These are phyloP conservation scores for Netelia virgata DNA, from an alignment of 2,888 invertebrate genomes.

Conservation along the genomic window DNA sequence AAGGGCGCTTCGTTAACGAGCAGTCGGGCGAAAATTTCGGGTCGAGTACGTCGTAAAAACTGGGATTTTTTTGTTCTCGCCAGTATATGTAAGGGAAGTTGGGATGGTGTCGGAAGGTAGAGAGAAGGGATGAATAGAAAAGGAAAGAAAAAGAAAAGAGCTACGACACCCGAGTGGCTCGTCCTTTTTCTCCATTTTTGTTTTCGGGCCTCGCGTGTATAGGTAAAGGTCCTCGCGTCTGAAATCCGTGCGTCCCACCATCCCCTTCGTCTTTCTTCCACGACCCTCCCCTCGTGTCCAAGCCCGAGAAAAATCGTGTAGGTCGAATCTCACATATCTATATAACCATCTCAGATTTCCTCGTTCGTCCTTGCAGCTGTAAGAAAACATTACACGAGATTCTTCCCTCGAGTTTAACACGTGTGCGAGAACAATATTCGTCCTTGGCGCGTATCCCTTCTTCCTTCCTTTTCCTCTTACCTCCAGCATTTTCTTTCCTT, in stretches of 20 bases:
- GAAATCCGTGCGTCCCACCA: constrained; percentile 38
- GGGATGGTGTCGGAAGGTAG: neutral
- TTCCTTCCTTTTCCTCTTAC: neutral
- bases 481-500: neutral
- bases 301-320: neutral
- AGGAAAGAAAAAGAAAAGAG: neutral
- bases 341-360: neutral
- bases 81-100: neutral
- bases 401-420: neutral
- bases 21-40: constrained; percentile 50
- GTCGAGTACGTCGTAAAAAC: constrained; percentile 49
- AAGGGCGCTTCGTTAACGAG: constrained; percentile 53
- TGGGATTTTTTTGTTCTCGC: neutral
- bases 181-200: constrained; percentile 13
- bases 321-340: neutral
- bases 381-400: constrained; percentile 34
- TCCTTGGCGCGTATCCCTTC: no score
- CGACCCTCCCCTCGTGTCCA: neutral
- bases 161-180: constrained; percentile 30
- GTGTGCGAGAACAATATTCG: neutral
- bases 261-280: constrained; percentile 27
- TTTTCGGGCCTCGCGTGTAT: no score
- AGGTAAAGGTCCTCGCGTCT: neutral
- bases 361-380: neutral
- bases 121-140: neutral